phyloP scores from a whole-genome alignment of 2,113 vertebrate species.

The Xenopus borealis region DNA sequence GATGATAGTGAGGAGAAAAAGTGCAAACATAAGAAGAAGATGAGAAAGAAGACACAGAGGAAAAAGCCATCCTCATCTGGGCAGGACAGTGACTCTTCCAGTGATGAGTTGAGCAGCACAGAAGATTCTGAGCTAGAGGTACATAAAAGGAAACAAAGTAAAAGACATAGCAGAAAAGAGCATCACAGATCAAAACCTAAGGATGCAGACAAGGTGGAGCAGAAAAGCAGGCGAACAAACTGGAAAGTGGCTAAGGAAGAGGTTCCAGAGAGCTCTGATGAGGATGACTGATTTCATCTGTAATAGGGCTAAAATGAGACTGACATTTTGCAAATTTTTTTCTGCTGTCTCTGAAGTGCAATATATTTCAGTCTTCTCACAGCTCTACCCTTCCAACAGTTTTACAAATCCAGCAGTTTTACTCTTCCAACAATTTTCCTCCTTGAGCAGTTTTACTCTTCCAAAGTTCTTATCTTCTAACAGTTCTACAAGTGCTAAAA shows the following conservation, averaged over 20 bases:
- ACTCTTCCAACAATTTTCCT: too few relatives aligned
- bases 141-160: constrained; percentile 60
- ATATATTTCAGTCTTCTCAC: too few relatives aligned
- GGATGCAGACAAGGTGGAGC: constrained; percentile 57
- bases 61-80: constrained; percentile 60
- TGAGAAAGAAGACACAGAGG: constrained; percentile 64
- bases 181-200: constrained; percentile 41
- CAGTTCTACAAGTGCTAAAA: too few relatives aligned
- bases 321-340: too few relatives aligned
- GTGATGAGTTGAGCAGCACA: constrained; percentile 42
- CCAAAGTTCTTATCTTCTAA: too few relatives aligned
- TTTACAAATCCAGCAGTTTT: too few relatives aligned
- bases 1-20: constrained; percentile 59
- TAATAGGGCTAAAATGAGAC: too few relatives aligned
- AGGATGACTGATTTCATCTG: constrained; percentile 50
- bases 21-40: constrained; percentile 64
- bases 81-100: constrained; percentile 62
- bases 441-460: too few relatives aligned
- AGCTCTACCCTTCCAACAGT: too few relatives aligned
- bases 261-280: constrained; percentile 79
- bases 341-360: too few relatives aligned
- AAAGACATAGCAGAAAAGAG: constrained; percentile 55
- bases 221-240: constrained; percentile 74
- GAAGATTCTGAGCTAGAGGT: constrained; percentile 56
- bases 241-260: constrained; percentile 82